These are phyloP conservation scores for Chrysoperla carnea DNA, from an alignment of 1,140 invertebrate species.

Conservation along the genomic window DNA sequence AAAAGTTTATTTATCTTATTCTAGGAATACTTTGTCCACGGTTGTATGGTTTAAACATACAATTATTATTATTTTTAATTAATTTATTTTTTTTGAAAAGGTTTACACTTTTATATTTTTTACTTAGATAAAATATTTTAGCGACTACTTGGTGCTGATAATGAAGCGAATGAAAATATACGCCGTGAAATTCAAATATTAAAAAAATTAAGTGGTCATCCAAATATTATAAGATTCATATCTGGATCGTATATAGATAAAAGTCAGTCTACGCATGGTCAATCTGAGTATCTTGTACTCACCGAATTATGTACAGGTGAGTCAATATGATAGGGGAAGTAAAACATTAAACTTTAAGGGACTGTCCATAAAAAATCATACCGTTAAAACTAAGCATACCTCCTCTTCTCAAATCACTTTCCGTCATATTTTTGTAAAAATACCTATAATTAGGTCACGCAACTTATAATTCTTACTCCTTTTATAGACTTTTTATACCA, in stretches of 20 bases:
- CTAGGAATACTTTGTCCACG: background rate
- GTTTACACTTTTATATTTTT: too few species aligned
- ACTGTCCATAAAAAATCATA: constrained; percentile 15
- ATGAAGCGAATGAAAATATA: constrained; percentile 56
- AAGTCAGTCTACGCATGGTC: constrained; percentile 41
- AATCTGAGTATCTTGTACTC: constrained; percentile 49
- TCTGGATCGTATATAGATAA: constrained; percentile 57
- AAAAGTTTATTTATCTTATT: background rate
- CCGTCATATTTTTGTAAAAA: too few species aligned
- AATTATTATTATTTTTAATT: constrained; percentile 5
- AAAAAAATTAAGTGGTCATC: constrained; percentile 58
- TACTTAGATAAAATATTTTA: constrained; percentile 16
- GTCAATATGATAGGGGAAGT: constrained; percentile 2
- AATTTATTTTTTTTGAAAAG: constrained; percentile 4
- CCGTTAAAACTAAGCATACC: too few species aligned
- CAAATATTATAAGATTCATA: constrained; percentile 65
- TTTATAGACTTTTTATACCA: too few species aligned
- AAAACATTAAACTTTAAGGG: background rate
- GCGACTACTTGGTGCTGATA: constrained; percentile 60
- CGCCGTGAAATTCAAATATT: constrained; percentile 62
- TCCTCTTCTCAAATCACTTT: too few species aligned
- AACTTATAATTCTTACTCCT: too few species aligned
- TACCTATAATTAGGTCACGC: too few species aligned
- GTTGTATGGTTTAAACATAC: constrained; percentile 4
- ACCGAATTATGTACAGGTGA: constrained; percentile 48